These are phyloP conservation scores for Rhizomys pruinosus DNA, from an alignment of 2,113 vertebrate genomes.

Conservation along the genomic window DNA sequence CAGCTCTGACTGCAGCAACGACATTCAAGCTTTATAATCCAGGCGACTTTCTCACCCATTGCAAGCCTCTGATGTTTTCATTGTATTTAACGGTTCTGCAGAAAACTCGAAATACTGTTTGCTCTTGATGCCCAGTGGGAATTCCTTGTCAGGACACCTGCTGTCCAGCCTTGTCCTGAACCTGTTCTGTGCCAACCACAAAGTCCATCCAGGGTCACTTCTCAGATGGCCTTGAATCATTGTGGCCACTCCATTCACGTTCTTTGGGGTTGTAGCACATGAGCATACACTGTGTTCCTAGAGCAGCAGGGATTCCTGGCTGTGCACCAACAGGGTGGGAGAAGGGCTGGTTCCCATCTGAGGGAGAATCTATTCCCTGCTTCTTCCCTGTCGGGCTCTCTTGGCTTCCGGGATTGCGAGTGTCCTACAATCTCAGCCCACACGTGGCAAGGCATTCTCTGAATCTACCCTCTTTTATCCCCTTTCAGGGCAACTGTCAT, in stretches of 20 bases:
- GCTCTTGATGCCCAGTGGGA: not conserved
- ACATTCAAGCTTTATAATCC: accelerated
- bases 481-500: not conserved
- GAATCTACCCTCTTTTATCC: no score
- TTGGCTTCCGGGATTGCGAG: not conserved
- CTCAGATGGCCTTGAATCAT: not conserved
- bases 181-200: accelerated
- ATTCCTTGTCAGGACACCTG: not conserved
- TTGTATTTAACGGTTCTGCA: accelerated
- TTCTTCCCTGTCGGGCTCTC: no score
- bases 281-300: not conserved
- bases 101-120: not conserved
- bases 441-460: accelerated
- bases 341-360: not conserved
- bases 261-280: accelerated
- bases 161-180: not conserved
- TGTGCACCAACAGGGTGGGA: not conserved
- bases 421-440: not conserved
- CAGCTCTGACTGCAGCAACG: accelerated
- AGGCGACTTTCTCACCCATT: accelerated
- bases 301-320: not conserved
- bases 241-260: not conserved
- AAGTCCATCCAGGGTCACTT: accelerated
- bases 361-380: accelerated
- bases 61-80: accelerated